Evolutionary conservation across 1,140 invertebrate species (phyloP), one percentile per base, ranked within the genome.

Genomic region (Drosophila neocordata): DNA sequence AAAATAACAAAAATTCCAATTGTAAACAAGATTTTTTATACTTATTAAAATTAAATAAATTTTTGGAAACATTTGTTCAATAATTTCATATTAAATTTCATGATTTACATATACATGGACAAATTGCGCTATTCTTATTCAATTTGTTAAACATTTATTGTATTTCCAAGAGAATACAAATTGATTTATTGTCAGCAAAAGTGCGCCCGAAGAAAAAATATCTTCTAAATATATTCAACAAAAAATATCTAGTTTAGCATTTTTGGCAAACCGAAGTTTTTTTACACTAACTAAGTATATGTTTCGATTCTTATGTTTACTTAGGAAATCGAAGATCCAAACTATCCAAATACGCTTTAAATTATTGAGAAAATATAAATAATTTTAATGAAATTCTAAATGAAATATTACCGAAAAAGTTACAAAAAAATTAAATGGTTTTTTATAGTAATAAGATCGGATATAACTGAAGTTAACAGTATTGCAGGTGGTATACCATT

Each of bases 71-170:
- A 20, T 48, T 48, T 48, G 15, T 20, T 48, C 20, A 48, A 35
- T 27, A 57, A 44, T 13, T 41, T 24, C 20, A 44, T 38, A 41
- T 18, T 18, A 7, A 38, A 67, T 74, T 74, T 67, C 65, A 73
- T 65, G 65, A 73, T 64, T 58, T 65, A 57, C 8, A 13, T 31
- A 34, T 58, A 52, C 15, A 41, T 8, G 15, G 11, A 44, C 35
- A 57, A 73, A 73, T 65, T 73, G 27, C n/a, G 20, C 69, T 59
- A 73, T 73, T 73, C 69, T 31, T 70, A 65, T 59, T 18, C 71
- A 73, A 73, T 73, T 73, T 73, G 61, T 44, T 53, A 59, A 27
- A 52, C 6, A 52, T 66, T 48, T 48, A 48, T 48, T 48, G 41
- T 48, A 48, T 56, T 44, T 15, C 5, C 22, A 65, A 56, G 41